A percentile compares a stretch with the other conserved stretches of the same genome.
phyloP scores from a whole-genome alignment of 2,113 vertebrate species.

The Caretta caretta region DNA sequence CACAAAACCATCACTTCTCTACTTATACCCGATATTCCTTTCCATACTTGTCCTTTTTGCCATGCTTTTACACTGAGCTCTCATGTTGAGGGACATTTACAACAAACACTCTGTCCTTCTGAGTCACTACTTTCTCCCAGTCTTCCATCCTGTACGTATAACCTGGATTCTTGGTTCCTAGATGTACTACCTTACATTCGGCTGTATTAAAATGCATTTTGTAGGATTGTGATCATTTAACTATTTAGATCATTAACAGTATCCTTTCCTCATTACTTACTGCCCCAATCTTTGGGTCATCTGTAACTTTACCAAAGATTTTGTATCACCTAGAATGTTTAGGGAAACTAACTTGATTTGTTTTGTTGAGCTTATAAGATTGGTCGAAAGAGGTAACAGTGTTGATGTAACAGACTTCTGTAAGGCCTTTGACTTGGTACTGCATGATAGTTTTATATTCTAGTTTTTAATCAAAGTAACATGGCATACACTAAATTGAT shows the following conservation, averaged over 20 bases:
- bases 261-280: background rate
- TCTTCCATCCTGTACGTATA: background rate
- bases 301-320: background rate
- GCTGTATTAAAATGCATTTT: background rate
- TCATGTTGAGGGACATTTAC: background rate
- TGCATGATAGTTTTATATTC: background rate
- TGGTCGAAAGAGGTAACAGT: too few species aligned
- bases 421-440: background rate
- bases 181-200: background rate
- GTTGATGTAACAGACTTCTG: background rate
- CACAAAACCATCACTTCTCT: background rate
- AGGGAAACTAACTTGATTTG: background rate
- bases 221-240: background rate
- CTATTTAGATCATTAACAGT: background rate
- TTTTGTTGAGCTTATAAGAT: background rate
- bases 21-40: background rate
- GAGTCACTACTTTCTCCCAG: background rate
- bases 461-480: background rate
- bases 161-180: background rate
- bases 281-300: background rate
- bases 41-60: background rate
- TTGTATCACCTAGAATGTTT: background rate
- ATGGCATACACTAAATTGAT: background rate
- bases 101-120: too few species aligned
- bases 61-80: background rate